Base-by-base conservation (phyloP, 1,140 invertebrate species). In the Papilio polyxenes region DNA sequence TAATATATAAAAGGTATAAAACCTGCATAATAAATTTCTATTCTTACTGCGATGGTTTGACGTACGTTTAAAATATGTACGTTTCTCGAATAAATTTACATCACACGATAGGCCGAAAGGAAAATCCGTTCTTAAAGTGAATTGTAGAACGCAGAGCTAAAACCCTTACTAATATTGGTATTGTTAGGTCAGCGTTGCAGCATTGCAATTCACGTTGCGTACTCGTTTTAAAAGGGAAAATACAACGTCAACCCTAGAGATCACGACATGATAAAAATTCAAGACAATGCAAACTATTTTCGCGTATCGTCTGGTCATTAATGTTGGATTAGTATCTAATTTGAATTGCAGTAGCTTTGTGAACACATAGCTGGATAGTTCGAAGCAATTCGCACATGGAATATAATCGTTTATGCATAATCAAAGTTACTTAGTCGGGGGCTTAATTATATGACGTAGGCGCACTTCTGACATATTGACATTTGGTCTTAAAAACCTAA, bases 191-290 rank as follows among this genome's bases (percentile, higher is more conserved):
- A 84, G 78, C 81, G 7, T 17, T 37, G 1, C 7, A 44, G 51
- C 44, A 81, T 84, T 77, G 51, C 15, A 23, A 82, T 84, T 84
- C 76, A 31, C 44, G 2, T 17, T 72, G 81, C 81, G 81, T 83
- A 37, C 49, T 9, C 53, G 56, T 69, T 82, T 82, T 79, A 82
- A 82, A 83, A 82, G 81, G 83, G 81, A 82, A 82, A 84, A 80
- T 84, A 81, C 81, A 84, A 23, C 78, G 62, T 17, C 72, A 80
- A 80, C 83, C 76, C 76, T 51, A 20, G 77, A 51, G 76, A 78
- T 84, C 83, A 84, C 83, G 83, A 84, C 81, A 44, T 56, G 49
- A 84, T 79, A 79, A 48, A 79, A 65, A 79, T 79, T 79, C 77
- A 62, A 79, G 77, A 79, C 78, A 80, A 80, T 80, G 78, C 78